Conservation (phyloP, 1,140 invertebrate species). For the Delia radicum region DNA sequence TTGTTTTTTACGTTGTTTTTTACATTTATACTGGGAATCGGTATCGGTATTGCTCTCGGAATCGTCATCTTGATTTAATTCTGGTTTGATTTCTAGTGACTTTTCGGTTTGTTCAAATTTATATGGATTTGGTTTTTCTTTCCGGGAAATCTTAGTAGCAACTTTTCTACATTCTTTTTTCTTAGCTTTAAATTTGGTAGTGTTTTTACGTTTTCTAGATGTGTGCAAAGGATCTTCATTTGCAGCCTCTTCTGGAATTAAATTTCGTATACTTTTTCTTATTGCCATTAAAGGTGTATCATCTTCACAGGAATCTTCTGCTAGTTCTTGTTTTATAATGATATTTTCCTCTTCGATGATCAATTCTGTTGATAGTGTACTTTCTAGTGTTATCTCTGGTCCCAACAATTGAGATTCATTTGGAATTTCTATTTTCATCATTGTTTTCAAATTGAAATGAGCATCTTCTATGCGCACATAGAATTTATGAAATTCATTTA, state of each 20-base stretch:
- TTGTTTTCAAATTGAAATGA: not conserved
- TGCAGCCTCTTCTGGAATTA: not conserved
- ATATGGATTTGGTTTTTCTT: too few species aligned
- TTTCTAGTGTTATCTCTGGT: not conserved
- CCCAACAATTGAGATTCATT: not conserved
- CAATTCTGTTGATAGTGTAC: not conserved
- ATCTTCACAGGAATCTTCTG: not conserved
- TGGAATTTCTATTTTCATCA: not conserved
- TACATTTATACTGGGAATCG: not conserved
- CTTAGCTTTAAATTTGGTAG: too few species aligned
- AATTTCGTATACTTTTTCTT: not conserved
- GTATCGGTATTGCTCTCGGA: not conserved
- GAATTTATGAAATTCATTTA: conserved; percentile 10
- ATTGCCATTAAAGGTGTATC: not conserved
- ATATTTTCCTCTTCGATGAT: not conserved
- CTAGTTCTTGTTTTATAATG: not conserved
- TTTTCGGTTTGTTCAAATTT: too few species aligned
- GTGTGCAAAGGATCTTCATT: not conserved
- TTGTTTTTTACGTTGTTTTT: too few species aligned
- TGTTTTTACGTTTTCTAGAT: not conserved
- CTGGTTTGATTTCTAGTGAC: too few species aligned
- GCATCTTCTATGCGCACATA: not conserved
- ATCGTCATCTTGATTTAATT: too few species aligned
- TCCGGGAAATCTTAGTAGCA: too few species aligned
- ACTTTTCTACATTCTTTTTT: not conserved